Conservation (phyloP, 2,113 vertebrate species). For the Cynopterus brachyotis region DNA sequence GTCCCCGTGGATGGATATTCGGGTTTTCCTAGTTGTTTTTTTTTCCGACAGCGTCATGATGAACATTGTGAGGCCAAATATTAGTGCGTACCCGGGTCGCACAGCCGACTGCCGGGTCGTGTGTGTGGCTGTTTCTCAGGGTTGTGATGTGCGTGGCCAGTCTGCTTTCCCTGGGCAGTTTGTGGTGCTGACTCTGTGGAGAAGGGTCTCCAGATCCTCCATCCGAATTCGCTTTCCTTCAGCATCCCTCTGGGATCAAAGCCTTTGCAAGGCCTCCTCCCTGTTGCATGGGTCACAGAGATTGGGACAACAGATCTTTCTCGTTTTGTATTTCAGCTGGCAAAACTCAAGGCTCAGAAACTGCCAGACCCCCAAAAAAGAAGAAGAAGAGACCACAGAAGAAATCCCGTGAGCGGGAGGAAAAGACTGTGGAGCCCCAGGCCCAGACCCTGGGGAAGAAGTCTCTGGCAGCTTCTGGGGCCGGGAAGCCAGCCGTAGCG, state of each 20-base stretch:
- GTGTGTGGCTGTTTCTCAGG: neutral
- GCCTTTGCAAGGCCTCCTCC: neutral
- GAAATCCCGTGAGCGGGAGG: slow-evolving; percentile 14
- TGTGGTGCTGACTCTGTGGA: neutral
- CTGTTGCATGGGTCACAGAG: neutral
- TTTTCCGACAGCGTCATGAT: neutral
- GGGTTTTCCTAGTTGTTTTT: neutral
- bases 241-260: neutral
- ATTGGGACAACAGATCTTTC: neutral
- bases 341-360: slow-evolving; percentile 69
- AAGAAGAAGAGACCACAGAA: slow-evolving; percentile 86
- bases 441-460: neutral
- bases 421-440: neutral
- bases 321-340: slow-evolving; percentile 70
- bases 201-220: neutral
- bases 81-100: accelerated
- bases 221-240: too few species aligned
- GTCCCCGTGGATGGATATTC: too few species aligned
- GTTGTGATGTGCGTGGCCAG: neutral
- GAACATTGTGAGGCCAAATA: neutral
- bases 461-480: neutral
- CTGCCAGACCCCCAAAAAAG: slow-evolving; percentile 79
- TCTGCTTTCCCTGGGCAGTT: neutral
- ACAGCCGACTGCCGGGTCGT: accelerated
- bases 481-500: neutral